Percentiles rank a stretch among this genome's conserved stretches.
These are phyloP conservation scores for Amphimallon solstitiale DNA, from an alignment of 2,888 invertebrate genomes.

Conservation along the genomic window DNA sequence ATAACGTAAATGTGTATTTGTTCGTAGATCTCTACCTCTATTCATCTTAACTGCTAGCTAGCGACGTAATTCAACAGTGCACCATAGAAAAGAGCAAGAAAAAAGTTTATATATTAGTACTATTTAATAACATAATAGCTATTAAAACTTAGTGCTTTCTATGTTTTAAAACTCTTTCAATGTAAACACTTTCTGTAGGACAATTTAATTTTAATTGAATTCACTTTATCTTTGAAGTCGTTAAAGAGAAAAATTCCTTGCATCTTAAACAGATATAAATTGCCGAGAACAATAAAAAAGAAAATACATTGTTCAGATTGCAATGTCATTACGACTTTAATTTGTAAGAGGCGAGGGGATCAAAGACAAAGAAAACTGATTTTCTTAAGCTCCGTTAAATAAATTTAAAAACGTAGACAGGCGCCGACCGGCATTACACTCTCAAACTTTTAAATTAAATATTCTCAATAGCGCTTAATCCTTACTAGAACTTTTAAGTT, in stretches of 20 bases:
- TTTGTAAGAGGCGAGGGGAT: background rate
- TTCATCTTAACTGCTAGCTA: too few species aligned
- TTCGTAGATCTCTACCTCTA: too few species aligned
- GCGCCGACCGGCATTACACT: conserved; percentile 31
- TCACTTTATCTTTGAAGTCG: conserved; percentile 9
- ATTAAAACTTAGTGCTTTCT: background rate
- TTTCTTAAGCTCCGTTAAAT: conserved; percentile 19
- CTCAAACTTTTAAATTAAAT: conserved; percentile 40
- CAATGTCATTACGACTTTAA: conserved; percentile 24
- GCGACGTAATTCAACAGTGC: too few species aligned
- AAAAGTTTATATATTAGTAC: too few species aligned
- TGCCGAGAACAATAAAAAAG: conserved; percentile 10
- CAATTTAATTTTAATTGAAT: conserved; percentile 22
- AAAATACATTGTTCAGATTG: conserved; percentile 7
- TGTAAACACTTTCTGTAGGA: background rate
- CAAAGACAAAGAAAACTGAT: conserved; percentile 29
- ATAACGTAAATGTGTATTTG: too few species aligned
- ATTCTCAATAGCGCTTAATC: conserved; percentile 41
- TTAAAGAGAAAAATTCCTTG: conserved; percentile 17
- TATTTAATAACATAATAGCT: background rate
- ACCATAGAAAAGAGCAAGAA: too few species aligned
- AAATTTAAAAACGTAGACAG: conserved; percentile 36
- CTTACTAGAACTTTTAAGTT: conserved; percentile 33
- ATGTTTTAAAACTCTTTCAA: background rate
- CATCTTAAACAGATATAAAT: conserved; percentile 24